These are phyloP conservation scores for Hypotaenidia philippensis DNA, from an alignment of 2,797 vertebrate genomes.

Conservation along the genomic window DNA sequence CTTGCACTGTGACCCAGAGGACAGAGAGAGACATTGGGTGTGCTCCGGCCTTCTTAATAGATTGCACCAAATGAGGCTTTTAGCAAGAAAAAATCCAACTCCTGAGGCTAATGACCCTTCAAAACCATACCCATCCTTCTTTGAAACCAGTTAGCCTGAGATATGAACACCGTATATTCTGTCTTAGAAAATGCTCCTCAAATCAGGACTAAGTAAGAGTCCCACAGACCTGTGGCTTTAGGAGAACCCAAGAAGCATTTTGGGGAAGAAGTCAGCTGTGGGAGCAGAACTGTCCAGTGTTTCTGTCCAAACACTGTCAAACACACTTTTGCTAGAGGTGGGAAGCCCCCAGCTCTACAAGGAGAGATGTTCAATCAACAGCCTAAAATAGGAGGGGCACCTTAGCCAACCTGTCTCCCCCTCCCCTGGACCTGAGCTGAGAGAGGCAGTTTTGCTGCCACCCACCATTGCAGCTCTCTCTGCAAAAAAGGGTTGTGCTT, in stretches of 20 bases:
- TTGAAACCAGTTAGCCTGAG: background rate
- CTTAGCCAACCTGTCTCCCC: background rate
- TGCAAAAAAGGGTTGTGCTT: background rate
- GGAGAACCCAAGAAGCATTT: background rate
- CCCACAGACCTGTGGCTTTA: background rate
- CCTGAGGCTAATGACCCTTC: background rate
- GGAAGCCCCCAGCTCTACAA: background rate
- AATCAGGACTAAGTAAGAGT: background rate
- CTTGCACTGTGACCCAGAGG: background rate
- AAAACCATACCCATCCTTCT: background rate
- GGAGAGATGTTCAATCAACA: background rate
- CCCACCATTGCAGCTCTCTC: background rate
- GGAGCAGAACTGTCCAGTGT: background rate
- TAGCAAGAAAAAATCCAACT: background rate
- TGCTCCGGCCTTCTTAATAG: background rate
- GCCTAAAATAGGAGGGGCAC: background rate
- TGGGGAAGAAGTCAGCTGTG: background rate
- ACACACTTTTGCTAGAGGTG: background rate
- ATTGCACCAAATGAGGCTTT: background rate
- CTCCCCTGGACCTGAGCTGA: background rate
- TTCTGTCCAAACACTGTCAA: background rate
- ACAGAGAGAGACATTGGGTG: background rate
- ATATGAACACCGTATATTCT: fast-evolving
- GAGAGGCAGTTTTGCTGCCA: background rate
- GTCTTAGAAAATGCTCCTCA: background rate